Conservation (phyloP, 2,113 vertebrate species). For the Osmerus eperlanus region DNA sequence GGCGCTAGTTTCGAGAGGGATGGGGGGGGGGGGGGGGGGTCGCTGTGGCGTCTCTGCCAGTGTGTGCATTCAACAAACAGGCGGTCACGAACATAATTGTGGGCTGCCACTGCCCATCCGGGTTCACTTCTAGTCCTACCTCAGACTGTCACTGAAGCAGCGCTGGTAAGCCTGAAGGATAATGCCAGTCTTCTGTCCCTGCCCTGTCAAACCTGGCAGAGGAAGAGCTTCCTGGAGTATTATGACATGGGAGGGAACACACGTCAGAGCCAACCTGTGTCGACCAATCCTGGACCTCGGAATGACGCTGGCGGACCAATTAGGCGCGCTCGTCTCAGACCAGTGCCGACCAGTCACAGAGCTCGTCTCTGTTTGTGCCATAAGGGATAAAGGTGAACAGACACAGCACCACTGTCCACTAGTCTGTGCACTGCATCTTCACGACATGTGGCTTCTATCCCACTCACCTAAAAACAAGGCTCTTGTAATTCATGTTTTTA, state of each 20-base stretch:
- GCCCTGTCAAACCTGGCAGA: neutral
- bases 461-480: constrained; percentile 42
- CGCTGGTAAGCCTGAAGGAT: constrained; percentile 46
- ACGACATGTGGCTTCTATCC: constrained; percentile 27
- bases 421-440: constrained; percentile 29
- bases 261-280: too few species aligned
- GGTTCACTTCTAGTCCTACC: constrained; percentile 62
- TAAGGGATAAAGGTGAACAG: constrained; percentile 30
- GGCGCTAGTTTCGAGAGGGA: too few species aligned
- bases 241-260: constrained; percentile 27
- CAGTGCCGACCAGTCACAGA: neutral
- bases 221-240: too few species aligned
- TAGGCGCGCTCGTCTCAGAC: neutral
- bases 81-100: too few species aligned
- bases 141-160: constrained; percentile 64
- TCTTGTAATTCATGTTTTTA: constrained; percentile 71
- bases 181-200: constrained; percentile 24
- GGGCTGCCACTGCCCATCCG: neutral
- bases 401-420: neutral
- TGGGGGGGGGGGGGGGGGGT: too few species aligned
- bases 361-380: constrained; percentile 24
- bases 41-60: too few species aligned
- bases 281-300: too few species aligned
- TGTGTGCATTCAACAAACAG: too few species aligned
- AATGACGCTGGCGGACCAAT: too few species aligned